Evolutionary conservation across 2,888 invertebrate genomes (phyloP), one percentile per base, ranked within the genome.

Genomic region (Machimus atricapillus): DNA sequence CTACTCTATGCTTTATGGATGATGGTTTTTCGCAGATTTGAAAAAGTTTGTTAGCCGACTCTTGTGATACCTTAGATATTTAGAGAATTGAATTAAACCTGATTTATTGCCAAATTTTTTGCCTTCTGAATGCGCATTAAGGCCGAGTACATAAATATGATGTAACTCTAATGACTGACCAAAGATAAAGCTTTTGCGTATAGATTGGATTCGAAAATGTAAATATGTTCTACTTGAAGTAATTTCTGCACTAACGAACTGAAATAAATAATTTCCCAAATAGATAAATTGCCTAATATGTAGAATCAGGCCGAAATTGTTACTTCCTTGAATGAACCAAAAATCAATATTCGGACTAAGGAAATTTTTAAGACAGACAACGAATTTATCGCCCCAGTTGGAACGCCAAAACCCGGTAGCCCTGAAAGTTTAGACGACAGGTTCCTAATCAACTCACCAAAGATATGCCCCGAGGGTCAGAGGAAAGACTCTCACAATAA

Each of bases 381-480:
- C 12, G 82, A 82, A 1, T 82, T 19, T 9, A 6, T 78, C 7
- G 40, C 78, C 8, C n/a, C 43, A 2, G 12, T 16, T 8, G 46
- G 12, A 19, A 52, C 52, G 12, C 12, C 23, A 66, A 66, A 66
- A 66, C 9, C 66, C 66, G 23, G 9, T 12, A 34, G 34, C 14
- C 52, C 77, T n/a, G 19, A 19, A 40, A 56, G 46, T 52, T 7
- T 86, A n/a, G 85, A 86, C 12, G 85, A 86, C 31, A 86, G 85
- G 77, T 86, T 86, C 34, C 56, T 86, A 3, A n/a, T 56, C 2
- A 74, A 86, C 8, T 77, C 86, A 77, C 86, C 83, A 9, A n/a
- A 77, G 9, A 76, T 66, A 23, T 87, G 87, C 52, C 86, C 86
- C 1, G 78, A 86, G 23, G 87, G 87, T 2, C 74, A 40, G 1